phyloP scores from a whole-genome alignment of 2,888 invertebrate genomes.

The Vanessa cardui region DNA sequence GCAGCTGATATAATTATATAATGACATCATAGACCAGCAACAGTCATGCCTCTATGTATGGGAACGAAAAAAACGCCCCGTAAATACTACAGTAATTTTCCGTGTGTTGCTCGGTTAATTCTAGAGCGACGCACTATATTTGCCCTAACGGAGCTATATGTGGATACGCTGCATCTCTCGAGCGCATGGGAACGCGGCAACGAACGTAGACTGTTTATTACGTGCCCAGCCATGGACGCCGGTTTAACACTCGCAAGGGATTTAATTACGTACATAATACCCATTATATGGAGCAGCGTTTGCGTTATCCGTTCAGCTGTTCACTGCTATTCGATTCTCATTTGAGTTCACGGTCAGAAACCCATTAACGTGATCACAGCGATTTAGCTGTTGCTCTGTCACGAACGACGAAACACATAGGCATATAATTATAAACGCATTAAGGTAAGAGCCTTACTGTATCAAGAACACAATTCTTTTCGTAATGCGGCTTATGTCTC shows the following conservation, averaged over 20 bases:
- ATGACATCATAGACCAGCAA: constrained; percentile 46
- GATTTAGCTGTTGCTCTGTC: constrained; percentile 48
- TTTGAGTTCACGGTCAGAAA: constrained; percentile 56
- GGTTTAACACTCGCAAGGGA: constrained; percentile 58
- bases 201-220: constrained; percentile 40
- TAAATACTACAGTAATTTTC: constrained; percentile 66
- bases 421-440: constrained; percentile 79
- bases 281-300: constrained; percentile 46
- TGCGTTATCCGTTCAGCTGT: constrained; percentile 51
- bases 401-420: constrained; percentile 64
- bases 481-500: constrained; percentile 51
- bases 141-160: constrained; percentile 73
- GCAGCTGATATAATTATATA: constrained; percentile 47
- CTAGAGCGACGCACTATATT: constrained; percentile 67
- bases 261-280: constrained; percentile 64
- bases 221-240: constrained; percentile 48
- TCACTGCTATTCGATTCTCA: constrained; percentile 53
- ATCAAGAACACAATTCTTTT: constrained; percentile 40
- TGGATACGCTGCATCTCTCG: constrained; percentile 55
- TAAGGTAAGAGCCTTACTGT: constrained; percentile 64
- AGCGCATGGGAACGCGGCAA: constrained; percentile 63
- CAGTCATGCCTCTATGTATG: constrained; percentile 48
- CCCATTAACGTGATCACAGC: constrained; percentile 58
- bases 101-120: constrained; percentile 66
- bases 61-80: constrained; percentile 59